Base-by-base conservation (phyloP, 2,888 invertebrate species). In the Clistopyga incitator region DNA sequence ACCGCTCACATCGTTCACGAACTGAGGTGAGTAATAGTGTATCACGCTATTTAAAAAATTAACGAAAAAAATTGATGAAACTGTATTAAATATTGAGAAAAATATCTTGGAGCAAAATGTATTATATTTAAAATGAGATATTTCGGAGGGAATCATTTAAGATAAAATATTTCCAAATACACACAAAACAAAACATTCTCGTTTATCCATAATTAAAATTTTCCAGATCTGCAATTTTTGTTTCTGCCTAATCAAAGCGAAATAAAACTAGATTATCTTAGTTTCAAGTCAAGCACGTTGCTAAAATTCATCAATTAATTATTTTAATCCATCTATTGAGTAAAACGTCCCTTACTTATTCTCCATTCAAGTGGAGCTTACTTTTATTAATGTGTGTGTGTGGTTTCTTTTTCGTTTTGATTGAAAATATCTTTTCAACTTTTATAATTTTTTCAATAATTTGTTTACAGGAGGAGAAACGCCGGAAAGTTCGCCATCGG, bases 1-100 rank as follows among this genome's bases (percentile, higher is more conserved):
- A 98, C 97, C 0, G 96, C 96, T 2, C 98, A 99, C 92, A 94
- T 99, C 38, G 97, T 97, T 47, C 97, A 99, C 91, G 98, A 99
- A 94, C 94, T 99, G 88, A 96, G 95, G 98, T 98, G 92, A 94
- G 71, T 77, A 42, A 42, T 42, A 13, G 11, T 20, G 45, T 65
- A n/a, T 6, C 1, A 18, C 34, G 6, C n/a, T 11, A 13, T n/a
- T 15, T n/a, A 47, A 4, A 47, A n/a, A 47, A 47, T 47, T 47
- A 6, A 15, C 6, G n/a, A 47, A 15, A 47, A 3, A n/a, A 11
- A 15, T n/a, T 3, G 4, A 47, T 13, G 1, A 38, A 38, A 38
- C 3, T 38, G 34, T 38, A 38, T 8, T 38, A 38, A 8, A 38
- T 38, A 8, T 38, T 38, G 34, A 8, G 8, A 8, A 4, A 38